These are phyloP conservation scores for Brachionus asplanchnoidis DNA, from an alignment of 1,140 invertebrate genomes.

Conservation along the genomic window DNA sequence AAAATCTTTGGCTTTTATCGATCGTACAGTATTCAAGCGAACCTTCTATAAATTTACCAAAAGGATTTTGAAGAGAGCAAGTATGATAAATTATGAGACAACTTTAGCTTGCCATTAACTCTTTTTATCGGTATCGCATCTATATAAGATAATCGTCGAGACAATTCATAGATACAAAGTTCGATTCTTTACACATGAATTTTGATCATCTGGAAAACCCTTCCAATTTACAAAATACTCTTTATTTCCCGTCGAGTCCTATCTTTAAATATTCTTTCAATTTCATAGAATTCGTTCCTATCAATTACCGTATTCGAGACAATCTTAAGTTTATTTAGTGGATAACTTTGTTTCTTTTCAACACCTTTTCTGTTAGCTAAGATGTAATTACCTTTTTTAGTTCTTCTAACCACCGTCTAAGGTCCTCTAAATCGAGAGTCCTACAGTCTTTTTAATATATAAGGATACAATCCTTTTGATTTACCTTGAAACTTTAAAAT, in stretches of 20 bases:
- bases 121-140: background rate
- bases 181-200: slow-evolving; percentile 18
- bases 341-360: background rate
- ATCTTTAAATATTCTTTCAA: slow-evolving; percentile 35
- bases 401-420: slow-evolving; percentile 5
- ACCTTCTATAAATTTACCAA: background rate
- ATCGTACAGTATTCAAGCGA: background rate
- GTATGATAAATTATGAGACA: background rate
- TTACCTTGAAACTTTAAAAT: too few species aligned
- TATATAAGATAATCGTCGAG: background rate
- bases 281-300: background rate
- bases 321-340: slow-evolving; percentile 1
- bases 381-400: slow-evolving; percentile 18
- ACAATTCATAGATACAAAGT: background rate
- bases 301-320: background rate
- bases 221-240: slow-evolving; percentile 38
- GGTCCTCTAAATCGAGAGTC: slow-evolving; percentile 6
- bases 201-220: slow-evolving; percentile 32
- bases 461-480: too few species aligned
- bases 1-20: background rate
- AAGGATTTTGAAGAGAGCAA: background rate
- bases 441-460: too few species aligned
- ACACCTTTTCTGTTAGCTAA: background rate
- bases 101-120: background rate
- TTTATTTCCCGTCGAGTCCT: background rate